Evolutionary conservation across 2,113 vertebrate species (phyloP).

Genomic region (Pygoscelis antarcticus): DNA sequence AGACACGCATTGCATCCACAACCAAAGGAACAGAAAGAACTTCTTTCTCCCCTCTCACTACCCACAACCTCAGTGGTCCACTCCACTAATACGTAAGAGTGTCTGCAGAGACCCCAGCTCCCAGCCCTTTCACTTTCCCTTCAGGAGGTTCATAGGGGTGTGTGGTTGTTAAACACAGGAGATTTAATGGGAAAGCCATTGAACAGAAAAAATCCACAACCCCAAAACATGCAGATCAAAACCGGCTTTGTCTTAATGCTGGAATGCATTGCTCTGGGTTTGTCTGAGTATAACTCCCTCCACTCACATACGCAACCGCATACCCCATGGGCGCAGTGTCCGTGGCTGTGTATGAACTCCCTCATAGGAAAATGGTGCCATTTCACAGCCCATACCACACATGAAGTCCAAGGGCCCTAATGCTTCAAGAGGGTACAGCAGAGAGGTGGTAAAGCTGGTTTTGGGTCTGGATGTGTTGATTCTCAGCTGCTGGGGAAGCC

Average conservation of each 20-base stretch:
- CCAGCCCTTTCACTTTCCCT: accelerated
- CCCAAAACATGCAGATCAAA: background rate
- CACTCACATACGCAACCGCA: background rate
- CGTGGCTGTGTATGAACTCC: accelerated
- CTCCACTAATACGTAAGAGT: accelerated
- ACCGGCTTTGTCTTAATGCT: background rate
- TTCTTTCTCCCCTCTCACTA: background rate
- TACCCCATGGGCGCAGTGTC: accelerated
- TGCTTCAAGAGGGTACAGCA: background rate
- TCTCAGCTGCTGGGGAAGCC: background rate
- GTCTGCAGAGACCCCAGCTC: background rate
- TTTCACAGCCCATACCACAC: background rate
- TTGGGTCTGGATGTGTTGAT: background rate
- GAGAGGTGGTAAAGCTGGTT: background rate
- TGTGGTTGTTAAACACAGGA: background rate
- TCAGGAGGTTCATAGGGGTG: background rate
- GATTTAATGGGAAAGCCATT: background rate
- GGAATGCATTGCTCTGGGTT: background rate
- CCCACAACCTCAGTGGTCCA: background rate
- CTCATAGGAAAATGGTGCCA: accelerated
- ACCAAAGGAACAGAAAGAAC: background rate
- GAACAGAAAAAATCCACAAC: background rate
- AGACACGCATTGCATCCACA: background rate
- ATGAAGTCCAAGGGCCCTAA: background rate
- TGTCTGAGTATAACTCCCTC: background rate